Percentiles rank a stretch among this genome's conserved stretches.
phyloP scores from a whole-genome alignment of 2,888 invertebrate genomes.

The Campoplex nolae region DNA sequence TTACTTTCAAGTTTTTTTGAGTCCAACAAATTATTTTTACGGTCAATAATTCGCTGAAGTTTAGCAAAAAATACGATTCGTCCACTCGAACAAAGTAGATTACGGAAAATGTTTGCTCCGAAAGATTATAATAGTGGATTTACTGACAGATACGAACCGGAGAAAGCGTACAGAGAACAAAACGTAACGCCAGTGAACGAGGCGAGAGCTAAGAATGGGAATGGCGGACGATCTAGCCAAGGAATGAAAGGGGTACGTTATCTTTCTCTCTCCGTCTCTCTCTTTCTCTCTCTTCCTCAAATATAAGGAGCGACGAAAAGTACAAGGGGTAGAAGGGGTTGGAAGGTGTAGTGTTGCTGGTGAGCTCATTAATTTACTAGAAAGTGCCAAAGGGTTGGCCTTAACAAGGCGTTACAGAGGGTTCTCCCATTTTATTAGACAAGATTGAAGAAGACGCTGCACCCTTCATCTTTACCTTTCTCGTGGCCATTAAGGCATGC shows the following conservation, averaged over 20 bases:
- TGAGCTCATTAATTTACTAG: conserved; percentile 84
- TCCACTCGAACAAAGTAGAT: not conserved
- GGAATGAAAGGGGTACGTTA: not conserved
- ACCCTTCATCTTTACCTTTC: conserved; percentile 30
- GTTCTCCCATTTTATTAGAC: conserved; percentile 79
- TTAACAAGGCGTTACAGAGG: conserved; percentile 80
- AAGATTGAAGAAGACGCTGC: conserved; percentile 77
- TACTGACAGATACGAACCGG: conserved; percentile 79
- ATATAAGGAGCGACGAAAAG: conserved; percentile 69
- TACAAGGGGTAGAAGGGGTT: conserved; percentile 75
- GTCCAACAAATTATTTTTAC: not conserved
- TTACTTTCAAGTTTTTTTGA: not conserved
- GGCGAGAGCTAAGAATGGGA: conserved; percentile 3
- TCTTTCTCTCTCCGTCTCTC: too few species aligned
- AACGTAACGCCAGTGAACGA: conserved; percentile 63
- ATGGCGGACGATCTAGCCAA: conserved; percentile 27
- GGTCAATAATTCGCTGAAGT: not conserved
- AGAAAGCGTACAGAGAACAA: conserved; percentile 47
- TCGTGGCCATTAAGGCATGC: conserved; percentile 15
- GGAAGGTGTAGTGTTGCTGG: conserved; percentile 82
- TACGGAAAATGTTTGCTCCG: not conserved
- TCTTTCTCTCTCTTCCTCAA: conserved; percentile 1
- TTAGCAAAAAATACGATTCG: not conserved
- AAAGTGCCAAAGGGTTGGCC: conserved; percentile 80
- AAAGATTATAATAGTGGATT: conserved; percentile 73